Base-by-base conservation (phyloP, 2,888 invertebrate species). In the Alsophila aescularia region DNA sequence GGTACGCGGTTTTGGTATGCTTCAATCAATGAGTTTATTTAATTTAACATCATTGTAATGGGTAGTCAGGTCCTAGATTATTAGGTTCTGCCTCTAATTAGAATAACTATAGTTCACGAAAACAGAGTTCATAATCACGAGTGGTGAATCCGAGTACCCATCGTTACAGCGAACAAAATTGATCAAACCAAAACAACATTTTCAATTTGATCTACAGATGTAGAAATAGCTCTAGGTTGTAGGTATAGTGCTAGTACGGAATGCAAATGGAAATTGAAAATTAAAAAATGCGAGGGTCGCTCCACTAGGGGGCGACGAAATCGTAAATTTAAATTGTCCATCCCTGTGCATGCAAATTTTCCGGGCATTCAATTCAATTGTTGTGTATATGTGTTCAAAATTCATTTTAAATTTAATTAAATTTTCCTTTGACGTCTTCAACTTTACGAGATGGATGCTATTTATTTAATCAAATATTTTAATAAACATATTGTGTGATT, bases 311-410 rank as follows among this genome's bases (percentile, higher is more conserved):
- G 89, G 85, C 73, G 81, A 77, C 64, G 80, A 81, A 86, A 87
- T 83, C 90, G 90, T 90, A 90, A 91, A 90, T 91, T 90, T 87
- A 89, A 90, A 90, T 89, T 87, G 90, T 89, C 85, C 87, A 86
- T 83, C 84, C 85, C 83, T 84, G 82, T 82, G 85, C 83, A 90
- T 89, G 90, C 84, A 89, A 90, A 90, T 90, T 88, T 86, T 78
- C 79, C 71, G 76, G 78, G 72, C 72, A 79, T 83, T 77, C 83
- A 79, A 81, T 85, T 83, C 85, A 83, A 85, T 83, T 81, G 83
- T 76, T 72, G 72, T 74, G 75, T 81, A 75, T 81, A 78, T 68
- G 44, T 45, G 45, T 52, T 58, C 39, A 54, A 55, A 62, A 62
- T 66, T 62, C 58, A 60, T 66, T 62, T 55, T 41, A 53, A 55